Base-by-base conservation (phyloP, 2,888 invertebrate genomes). In the Acrocyrtus sp. region DNA sequence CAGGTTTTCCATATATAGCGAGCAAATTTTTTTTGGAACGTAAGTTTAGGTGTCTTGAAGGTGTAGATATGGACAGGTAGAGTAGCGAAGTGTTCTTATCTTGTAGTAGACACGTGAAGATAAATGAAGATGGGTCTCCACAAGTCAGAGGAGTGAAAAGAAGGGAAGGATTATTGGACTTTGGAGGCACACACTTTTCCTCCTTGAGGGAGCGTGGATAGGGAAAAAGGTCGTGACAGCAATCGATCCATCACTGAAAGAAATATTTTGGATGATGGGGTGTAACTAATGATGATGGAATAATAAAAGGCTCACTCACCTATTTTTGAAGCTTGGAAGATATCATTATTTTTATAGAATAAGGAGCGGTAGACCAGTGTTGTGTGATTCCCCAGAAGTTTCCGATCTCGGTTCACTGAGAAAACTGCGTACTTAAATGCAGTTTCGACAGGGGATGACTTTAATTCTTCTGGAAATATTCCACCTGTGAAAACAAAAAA, bases 401-500 rank as follows among this genome's bases (percentile, higher is more conserved):
- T 89, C 65, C 91, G 88, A 82, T 96, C 95, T 83, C 94, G 93
- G 86, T 97, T 97, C 83, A 97, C 93, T 79, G 93, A 89, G 85
- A 96, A 95, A 15, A 96, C 94, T 6, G 96, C 96, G 87, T 95
- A 96, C 83, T 95, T 95, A 86, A 97, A 96, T 1, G 96, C 95
- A 79, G 95, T 86, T 85, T 96, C 95, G 0, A 92, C 89, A 76
- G 92, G 92, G 79, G 92, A 93, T 78, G 94, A 93, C 76, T 92
- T 91, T 76, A 93, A 91, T 82, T 96, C 95, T 82, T 95, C 94
- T 0, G 93, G 93, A 85, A 96, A 96, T 79, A 96, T 92, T 48
- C 95, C 96, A 83, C 95, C 96, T 96, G 88, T 1, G 88, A 87
- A 53, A 81, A 80, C 80, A 74, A 72, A 75, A 69, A 54, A 50